phyloP scores from a whole-genome alignment of 2,888 invertebrate genomes.

The Drosophila cognata region DNA sequence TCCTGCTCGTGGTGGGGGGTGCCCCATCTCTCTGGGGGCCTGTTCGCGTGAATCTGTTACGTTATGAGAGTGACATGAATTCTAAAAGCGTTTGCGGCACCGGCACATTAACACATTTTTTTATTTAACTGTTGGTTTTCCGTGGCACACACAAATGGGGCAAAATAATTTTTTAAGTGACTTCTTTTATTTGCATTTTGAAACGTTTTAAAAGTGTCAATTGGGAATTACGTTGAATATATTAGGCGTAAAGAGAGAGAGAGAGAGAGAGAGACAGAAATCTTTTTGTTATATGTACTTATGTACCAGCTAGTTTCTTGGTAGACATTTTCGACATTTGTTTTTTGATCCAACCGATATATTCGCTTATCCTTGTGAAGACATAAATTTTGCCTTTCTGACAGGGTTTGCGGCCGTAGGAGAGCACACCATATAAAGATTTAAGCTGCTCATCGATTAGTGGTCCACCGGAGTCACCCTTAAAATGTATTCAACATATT shows the following conservation, averaged over 20 bases:
- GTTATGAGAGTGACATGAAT: slow-evolving; percentile 81
- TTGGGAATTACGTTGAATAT: slow-evolving; percentile 61
- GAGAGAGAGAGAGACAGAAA: neutral
- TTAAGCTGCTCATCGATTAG: slow-evolving; percentile 62
- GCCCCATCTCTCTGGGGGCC: slow-evolving; percentile 54
- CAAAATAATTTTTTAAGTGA: slow-evolving; percentile 76
- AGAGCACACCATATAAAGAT: slow-evolving; percentile 77
- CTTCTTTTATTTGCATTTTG: slow-evolving; percentile 77
- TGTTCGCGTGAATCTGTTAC: slow-evolving; percentile 62
- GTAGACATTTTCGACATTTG: slow-evolving; percentile 36
- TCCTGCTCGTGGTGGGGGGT: slow-evolving; percentile 6
- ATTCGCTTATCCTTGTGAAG: slow-evolving; percentile 60
- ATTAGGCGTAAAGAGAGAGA: slow-evolving; percentile 33
- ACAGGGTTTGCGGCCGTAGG: slow-evolving; percentile 76
- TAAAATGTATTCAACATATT: slow-evolving; percentile 22
- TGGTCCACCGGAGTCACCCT: slow-evolving; percentile 84
- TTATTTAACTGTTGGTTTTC: slow-evolving; percentile 25
- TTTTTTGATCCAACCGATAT: slow-evolving; percentile 59
- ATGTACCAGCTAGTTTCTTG: neutral
- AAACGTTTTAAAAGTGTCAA: slow-evolving; percentile 52
- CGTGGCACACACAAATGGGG: slow-evolving; percentile 60
- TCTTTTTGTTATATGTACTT: neutral
- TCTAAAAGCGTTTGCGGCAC: slow-evolving; percentile 76
- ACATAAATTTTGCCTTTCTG: slow-evolving; percentile 49
- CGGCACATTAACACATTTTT: slow-evolving; percentile 64